Conservation (phyloP, 2,113 vertebrate species). For the Desmodus rotundus region DNA sequence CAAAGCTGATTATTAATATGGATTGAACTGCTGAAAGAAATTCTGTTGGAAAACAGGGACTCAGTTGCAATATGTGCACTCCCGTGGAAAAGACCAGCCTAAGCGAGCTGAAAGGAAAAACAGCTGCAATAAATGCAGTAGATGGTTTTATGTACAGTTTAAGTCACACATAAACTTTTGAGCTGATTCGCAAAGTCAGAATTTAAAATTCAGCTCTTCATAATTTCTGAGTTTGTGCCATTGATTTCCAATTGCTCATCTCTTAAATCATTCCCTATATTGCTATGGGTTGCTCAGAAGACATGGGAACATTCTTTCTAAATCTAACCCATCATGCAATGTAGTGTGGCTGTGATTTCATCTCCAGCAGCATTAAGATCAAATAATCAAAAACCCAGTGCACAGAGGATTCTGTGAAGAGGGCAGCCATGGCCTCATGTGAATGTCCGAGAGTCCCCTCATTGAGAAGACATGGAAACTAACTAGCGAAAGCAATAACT, state of each 20-base stretch:
- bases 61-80: neutral
- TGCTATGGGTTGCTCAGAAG: constrained; percentile 11
- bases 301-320: constrained; percentile 37
- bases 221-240: constrained; percentile 51
- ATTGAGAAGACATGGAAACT: neutral
- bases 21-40: neutral
- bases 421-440: neutral
- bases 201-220: constrained; percentile 39
- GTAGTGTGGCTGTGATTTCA: neutral
- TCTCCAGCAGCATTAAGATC: neutral
- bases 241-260: neutral
- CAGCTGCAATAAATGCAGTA: neutral
- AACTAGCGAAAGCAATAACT: neutral
- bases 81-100: neutral
- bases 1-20: neutral
- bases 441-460: neutral
- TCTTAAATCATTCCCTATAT: constrained; percentile 50
- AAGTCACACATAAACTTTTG: neutral
- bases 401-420: neutral
- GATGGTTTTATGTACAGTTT: constrained; percentile 19
- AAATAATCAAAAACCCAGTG: neutral
- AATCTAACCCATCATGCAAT: constrained; percentile 18
- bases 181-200: constrained; percentile 62
- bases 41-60: neutral
- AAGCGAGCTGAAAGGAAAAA: neutral